Evolutionary conservation across 2,797 vertebrate species (phyloP).

Genomic region (Adrianichthys oophorus): DNA sequence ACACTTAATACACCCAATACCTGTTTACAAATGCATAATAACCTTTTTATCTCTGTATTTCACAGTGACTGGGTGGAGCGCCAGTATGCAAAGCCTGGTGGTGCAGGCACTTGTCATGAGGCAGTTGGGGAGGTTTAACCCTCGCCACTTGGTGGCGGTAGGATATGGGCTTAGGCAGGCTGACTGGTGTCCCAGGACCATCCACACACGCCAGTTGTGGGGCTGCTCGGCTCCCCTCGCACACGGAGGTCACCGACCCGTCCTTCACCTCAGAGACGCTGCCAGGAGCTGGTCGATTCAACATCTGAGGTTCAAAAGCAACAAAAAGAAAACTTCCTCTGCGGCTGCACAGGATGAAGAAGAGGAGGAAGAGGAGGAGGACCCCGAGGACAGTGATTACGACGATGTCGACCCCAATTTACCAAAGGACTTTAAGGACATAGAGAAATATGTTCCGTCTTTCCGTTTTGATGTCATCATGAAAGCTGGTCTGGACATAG

Average conservation of each 20-base stretch:
- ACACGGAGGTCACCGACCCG: conserved; percentile 44
- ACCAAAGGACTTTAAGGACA: conserved; percentile 89
- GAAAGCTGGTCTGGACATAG: conserved; percentile 87
- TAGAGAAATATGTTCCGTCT: conserved; percentile 87
- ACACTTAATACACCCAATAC: no score
- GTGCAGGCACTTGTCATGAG: conserved; percentile 73
- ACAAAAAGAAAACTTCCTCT: conserved; percentile 78
- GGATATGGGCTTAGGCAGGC: conserved; percentile 55
- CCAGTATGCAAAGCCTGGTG: conserved; percentile 74
- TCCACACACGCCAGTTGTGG: conserved; percentile 74
- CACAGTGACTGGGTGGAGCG: conserved; percentile 39
- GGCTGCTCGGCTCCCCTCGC: conserved; percentile 45
- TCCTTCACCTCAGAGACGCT: conserved; percentile 41
- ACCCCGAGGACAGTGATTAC: conserved; percentile 71
- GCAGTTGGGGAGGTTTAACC: conserved; percentile 70
- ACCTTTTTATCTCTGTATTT: not conserved
- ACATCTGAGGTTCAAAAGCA: conserved; percentile 84
- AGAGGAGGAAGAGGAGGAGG: conserved; percentile 70
- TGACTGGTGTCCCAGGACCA: conserved; percentile 71
- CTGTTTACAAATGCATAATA: not conserved
- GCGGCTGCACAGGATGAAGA: conserved; percentile 67
- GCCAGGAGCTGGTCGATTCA: conserved; percentile 58
- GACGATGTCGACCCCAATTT: conserved; percentile 80
- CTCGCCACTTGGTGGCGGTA: conserved; percentile 58
- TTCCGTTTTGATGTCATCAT: conserved; percentile 88